Percentiles rank a stretch among this genome's conserved stretches.
Evolutionary conservation across 2,797 vertebrate genomes (phyloP).

Genomic region (Anguilla pacifica): DNA sequence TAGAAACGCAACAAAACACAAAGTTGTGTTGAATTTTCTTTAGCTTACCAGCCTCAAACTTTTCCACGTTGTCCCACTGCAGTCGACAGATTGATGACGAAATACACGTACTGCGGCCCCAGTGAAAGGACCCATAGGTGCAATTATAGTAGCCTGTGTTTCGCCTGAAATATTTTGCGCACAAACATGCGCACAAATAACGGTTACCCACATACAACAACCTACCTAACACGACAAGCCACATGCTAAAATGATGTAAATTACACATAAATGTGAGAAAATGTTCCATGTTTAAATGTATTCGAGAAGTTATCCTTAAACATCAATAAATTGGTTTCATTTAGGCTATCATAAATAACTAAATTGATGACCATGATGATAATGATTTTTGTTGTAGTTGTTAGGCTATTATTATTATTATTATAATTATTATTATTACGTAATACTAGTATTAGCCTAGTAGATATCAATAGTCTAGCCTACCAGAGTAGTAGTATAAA

Average conservation of each 20-base stretch:
- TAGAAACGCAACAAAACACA: background rate
- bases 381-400: too few species aligned
- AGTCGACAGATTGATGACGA: slow-evolving; percentile 46
- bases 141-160: slow-evolving; percentile 25
- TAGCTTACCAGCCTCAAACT: background rate
- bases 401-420: background rate
- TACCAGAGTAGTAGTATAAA: background rate
- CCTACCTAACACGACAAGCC: background rate
- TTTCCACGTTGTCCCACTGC: slow-evolving; percentile 62
- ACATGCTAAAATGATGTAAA: background rate
- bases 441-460: background rate
- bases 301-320: background rate
- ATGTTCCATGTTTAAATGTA: background rate
- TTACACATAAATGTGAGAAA: background rate
- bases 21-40: background rate
- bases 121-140: slow-evolving; percentile 47
- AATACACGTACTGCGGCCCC: background rate
- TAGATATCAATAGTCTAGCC: too few species aligned
- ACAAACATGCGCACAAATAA: background rate
- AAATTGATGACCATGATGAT: background rate
- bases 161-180: slow-evolving; percentile 57
- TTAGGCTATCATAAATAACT: background rate
- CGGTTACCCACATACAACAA: background rate
- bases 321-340: background rate
- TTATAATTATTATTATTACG: background rate